These are phyloP conservation scores for Neopelma chrysocephalum DNA, from an alignment of 2,797 vertebrate species.

Conservation along the genomic window DNA sequence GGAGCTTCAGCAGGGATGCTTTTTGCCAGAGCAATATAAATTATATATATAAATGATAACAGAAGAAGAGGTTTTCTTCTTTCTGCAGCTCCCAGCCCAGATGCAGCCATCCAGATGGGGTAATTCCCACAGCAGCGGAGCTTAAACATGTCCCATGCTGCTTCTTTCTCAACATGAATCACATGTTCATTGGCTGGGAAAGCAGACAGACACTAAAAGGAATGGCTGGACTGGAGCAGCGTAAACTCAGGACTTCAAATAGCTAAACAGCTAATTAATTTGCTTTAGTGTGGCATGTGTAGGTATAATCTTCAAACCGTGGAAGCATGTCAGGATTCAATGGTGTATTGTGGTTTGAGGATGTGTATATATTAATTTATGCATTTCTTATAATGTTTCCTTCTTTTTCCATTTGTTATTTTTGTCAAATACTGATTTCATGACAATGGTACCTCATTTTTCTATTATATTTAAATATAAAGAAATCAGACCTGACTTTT, in stretches of 20 bases:
- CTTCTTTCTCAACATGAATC: not conserved
- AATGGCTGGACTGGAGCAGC: not conserved
- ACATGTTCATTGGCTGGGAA: not conserved
- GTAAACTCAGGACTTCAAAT: not conserved
- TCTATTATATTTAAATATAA: not conserved
- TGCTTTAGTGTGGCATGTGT: not conserved
- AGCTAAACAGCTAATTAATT: not conserved
- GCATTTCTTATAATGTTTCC: not conserved
- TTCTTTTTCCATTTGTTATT: not conserved
- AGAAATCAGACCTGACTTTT: not conserved
- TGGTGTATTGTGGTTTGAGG: accelerated
- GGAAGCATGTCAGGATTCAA: not conserved
- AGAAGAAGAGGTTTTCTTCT: not conserved
- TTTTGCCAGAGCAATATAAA: not conserved
- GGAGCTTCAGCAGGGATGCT: not conserved
- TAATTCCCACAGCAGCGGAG: accelerated
- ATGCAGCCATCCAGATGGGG: not conserved
- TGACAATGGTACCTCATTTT: not conserved
- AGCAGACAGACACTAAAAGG: not conserved
- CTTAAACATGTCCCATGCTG: not conserved
- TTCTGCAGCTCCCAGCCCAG: not conserved
- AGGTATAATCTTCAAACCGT: not conserved
- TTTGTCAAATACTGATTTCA: not conserved
- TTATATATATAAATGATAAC: not conserved
- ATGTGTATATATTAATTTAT: not conserved